A percentile compares a stretch with the other conserved stretches of the same genome.
Evolutionary conservation across 2,113 vertebrate genomes (phyloP).

Genomic region (Regulus satrapa): DNA sequence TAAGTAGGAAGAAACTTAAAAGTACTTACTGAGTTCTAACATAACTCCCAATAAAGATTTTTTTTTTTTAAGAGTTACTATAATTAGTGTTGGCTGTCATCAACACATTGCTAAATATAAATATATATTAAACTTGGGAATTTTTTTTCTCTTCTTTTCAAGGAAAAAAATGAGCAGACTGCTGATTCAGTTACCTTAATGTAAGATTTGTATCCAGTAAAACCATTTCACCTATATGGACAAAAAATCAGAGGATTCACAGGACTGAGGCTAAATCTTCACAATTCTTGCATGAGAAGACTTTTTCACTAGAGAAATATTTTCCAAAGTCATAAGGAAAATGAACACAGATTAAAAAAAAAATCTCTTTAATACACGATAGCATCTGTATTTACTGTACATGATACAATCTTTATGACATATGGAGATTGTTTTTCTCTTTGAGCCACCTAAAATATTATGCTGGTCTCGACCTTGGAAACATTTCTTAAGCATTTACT

Average conservation of each 20-base stretch:
- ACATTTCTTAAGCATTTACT: conserved; percentile 15
- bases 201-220: not conserved
- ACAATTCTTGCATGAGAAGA: not conserved
- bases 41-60: not conserved
- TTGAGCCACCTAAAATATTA: conserved; percentile 47
- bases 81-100: not conserved
- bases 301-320: not conserved
- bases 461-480: conserved; percentile 51
- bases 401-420: conserved; percentile 31
- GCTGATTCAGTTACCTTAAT: not conserved
- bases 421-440: conserved; percentile 16
- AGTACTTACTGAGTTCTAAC: not conserved
- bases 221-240: not conserved
- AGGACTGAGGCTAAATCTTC: not conserved
- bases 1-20: not conserved
- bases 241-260: not conserved
- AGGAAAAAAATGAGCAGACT: not conserved
- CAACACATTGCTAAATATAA: not conserved
- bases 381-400: conserved; percentile 32
- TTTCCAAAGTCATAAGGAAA: not conserved
- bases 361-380: not conserved
- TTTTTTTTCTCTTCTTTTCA: not conserved
- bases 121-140: not conserved
- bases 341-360: not conserved
- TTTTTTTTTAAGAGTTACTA: not conserved